A percentile compares a stretch with the other conserved stretches of the same genome.
Conservation (phyloP, 35 echinoderm and acorn worm genomes). For the Ophioderma brevispina region DNA sequence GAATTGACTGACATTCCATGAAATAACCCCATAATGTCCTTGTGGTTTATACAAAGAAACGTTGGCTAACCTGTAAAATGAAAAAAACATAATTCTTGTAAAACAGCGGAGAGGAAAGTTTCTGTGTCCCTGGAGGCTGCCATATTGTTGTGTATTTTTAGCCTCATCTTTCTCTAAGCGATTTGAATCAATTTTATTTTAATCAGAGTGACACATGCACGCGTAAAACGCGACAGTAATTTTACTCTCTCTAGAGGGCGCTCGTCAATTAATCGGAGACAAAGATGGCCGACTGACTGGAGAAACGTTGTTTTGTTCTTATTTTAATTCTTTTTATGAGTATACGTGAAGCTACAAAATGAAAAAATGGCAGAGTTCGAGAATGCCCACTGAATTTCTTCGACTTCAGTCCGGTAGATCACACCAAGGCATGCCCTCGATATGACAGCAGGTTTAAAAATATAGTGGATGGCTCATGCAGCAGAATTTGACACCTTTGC, state of each 20-base stretch:
- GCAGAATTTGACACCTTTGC: too few species aligned
- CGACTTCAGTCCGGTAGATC: constrained; percentile 68
- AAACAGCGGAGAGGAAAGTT: neutral
- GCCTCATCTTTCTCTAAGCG: neutral
- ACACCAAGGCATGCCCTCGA: constrained; percentile 75
- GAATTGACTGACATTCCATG: too few species aligned
- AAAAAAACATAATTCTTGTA: neutral
- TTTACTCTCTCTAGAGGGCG: neutral
- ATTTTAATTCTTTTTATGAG: neutral
- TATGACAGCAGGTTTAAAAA: constrained; percentile 77
- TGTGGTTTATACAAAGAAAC: neutral
- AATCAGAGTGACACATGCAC: too few species aligned
- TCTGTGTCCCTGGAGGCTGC: constrained; percentile 23
- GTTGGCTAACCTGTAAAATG: neutral
- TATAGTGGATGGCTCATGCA: too few species aligned
- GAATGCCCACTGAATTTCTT: constrained; percentile 85
- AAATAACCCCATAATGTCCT: too few species aligned
- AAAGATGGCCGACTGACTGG: neutral
- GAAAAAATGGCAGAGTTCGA: constrained; percentile 76
- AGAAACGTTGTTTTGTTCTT: neutral
- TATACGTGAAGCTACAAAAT: neutral
- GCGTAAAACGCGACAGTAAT: too few species aligned
- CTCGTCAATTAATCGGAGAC: neutral
- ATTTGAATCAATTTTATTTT: too few species aligned
- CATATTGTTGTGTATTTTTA: neutral